These are phyloP conservation scores for Equus quagga DNA, from an alignment of 2,113 vertebrate genomes.

Conservation along the genomic window DNA sequence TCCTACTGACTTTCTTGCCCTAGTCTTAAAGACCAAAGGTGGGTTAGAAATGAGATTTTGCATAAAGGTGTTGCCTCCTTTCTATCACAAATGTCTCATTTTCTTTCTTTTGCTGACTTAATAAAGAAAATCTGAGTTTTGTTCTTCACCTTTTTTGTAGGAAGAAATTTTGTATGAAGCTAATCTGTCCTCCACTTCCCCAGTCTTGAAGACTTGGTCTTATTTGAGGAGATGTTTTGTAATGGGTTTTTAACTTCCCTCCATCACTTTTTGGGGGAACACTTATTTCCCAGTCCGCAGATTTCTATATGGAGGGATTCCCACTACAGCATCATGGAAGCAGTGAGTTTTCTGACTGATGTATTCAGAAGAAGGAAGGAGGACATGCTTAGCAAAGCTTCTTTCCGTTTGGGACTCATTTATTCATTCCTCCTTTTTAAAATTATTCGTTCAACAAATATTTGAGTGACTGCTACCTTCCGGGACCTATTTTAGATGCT, in stretches of 20 bases:
- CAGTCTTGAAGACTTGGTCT: background rate
- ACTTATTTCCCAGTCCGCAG: background rate
- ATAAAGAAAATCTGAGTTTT: background rate
- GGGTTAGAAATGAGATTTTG: background rate
- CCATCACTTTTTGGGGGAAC: background rate
- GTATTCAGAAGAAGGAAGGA: background rate
- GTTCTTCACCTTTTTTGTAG: background rate
- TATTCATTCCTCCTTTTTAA: background rate
- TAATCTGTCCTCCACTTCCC: background rate
- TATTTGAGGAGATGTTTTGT: background rate
- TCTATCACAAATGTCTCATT: background rate
- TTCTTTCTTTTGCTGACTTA: background rate
- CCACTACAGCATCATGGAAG: background rate
- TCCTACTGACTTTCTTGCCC: background rate
- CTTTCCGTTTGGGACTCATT: background rate
- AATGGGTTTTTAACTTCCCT: background rate
- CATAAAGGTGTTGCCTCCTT: background rate
- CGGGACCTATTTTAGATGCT: background rate
- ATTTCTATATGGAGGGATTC: background rate
- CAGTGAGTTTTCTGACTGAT: background rate
- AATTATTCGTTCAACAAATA: background rate
- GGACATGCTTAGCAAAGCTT: background rate
- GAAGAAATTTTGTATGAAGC: background rate
- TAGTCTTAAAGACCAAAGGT: background rate
- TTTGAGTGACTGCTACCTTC: background rate